Evolutionary conservation across 1,140 invertebrate genomes (phyloP), one percentile per base, ranked within the genome.

Genomic region (Drosophila nebulosa): DNA sequence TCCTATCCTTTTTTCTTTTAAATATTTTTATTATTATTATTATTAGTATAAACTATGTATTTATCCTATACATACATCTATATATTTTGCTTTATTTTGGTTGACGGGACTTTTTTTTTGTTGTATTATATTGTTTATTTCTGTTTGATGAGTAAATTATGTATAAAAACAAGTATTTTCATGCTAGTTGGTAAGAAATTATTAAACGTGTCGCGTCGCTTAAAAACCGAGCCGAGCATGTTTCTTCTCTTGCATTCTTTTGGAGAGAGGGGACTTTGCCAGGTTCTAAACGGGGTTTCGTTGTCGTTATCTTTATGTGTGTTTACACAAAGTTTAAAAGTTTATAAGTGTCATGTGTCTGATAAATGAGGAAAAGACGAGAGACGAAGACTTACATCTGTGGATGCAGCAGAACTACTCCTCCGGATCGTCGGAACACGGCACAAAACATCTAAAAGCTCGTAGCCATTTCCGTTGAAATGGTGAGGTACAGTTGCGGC

Each of bases 31-130:
- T 32, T 32, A 9, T 32, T 32, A 32, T 27, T 27, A 30, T 30
- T 73, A 78, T 71, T 79, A 86, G 24, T 72, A 78, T 62, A 66
- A 46, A 46, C 18, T 79, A 68, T 73, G 69, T 88, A 77, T 67
- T 63, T 59, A 61, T 74, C 42, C 35, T 74, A 22, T 63, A 62
- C 69, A 14, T 67, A 58, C 61, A 65, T 86, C 62, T 79, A 72
- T 74, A 72, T 74, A 83, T 77, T 90, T 90, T 83, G 75, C 75
- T 90, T 90, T 83, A 84, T 83, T 90, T 91, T 91, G 90, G 90
- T 90, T 90, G 90, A 90, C 90, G 90, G 90, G 90, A 91, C 83
- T 85, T 79, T 89, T 67, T 85, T 73, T 67, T 85, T 73, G 6
- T 78, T 75, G 35, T 65, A 79, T 74, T 65, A 56, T 67, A 73